Evolutionary conservation across 1,140 invertebrate genomes (phyloP), one percentile per base, ranked within the genome.

Genomic region (Anoplolepis gracilipes): DNA sequence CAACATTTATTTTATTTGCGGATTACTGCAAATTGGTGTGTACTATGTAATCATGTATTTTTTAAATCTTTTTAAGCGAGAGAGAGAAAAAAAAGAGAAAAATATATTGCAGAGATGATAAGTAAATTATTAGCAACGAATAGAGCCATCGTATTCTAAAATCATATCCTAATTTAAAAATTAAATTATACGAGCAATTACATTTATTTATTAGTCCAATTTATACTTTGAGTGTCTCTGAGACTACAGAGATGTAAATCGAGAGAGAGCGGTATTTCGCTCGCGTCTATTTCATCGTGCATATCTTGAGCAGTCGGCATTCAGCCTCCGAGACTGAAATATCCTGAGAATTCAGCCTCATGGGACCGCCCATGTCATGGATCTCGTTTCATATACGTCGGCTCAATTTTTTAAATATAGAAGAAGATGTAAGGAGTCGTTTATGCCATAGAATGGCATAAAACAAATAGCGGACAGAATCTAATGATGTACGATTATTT

Each of bases 381-480:
- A 72, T 82, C 67, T 61, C 28, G 36, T 72, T 61, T 46, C 25
- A 36, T 82, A 59, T 46, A 19, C 67, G 25, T 42, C 10, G 33
- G 8, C 36, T 33, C 33, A n/a, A 28, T 59, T 73, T 82, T 59
- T 82, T 59, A 82, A 82, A 61, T 73, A 82, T 59, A 67, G 16
- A 39, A 25, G 22, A 4, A 25, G 64, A 39, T 8, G 33, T 36
- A 30, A n/a, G 42, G 28, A 36, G 76, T 33, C 42, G 30, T n/a
- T n/a, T n/a, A n/a, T 59, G 64, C 28, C n/a, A n/a, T n/a, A 39
- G 42, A 70, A 72, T 57, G 11, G 53, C 59, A 70, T 42, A 2
- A 16, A 1, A 49, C 64, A 46, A 82, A 82, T 42, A 73, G 22
- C 36, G 19, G 25, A 73, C 19, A 42, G 55, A n/a, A 42, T 72